phyloP scores from a whole-genome alignment of 2,888 invertebrate species.

The Micropterix aruncella region DNA sequence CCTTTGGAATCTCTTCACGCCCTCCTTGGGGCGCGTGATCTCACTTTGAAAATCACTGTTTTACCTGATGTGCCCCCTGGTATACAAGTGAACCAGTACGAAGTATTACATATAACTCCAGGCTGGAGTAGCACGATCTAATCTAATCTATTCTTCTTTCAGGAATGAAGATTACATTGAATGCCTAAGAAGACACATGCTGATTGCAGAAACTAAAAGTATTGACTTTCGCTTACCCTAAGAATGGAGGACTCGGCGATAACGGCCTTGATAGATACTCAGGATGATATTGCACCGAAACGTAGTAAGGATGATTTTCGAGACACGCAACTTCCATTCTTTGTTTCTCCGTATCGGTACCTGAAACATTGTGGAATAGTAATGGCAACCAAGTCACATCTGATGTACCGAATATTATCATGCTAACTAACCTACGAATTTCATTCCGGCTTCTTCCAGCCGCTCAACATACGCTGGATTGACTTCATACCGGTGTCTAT shows the following conservation, averaged over 20 bases:
- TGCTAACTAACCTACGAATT: constrained; percentile 60
- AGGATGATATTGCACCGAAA: constrained; percentile 95
- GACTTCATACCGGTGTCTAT: constrained; percentile 95
- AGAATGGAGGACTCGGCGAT: constrained; percentile 87
- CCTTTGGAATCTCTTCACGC: no score
- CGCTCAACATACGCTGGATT: constrained; percentile 74
- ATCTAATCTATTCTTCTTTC: no score
- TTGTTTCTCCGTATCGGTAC: constrained; percentile 61
- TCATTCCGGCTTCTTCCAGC: constrained; percentile 70
- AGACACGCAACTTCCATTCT: constrained; percentile 93
- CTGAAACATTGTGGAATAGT: constrained; percentile 17
- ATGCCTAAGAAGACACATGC: no score
- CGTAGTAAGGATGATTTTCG: constrained; percentile 80
- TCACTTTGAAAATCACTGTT: no score
- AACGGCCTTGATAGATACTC: constrained; percentile 90
- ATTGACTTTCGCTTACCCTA: constrained; percentile 43
- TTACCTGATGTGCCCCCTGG: no score
- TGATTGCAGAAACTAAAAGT: neutral
- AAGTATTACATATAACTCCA: no score
- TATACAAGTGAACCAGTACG: no score
- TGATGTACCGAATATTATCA: neutral
- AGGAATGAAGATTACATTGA: no score
- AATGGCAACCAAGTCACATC: constrained; percentile 1
- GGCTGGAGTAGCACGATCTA: no score
- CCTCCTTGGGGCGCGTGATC: no score